Evolutionary conservation across 92 coral and sea anemone species (phyloP).

Genomic region (Pocillopora grandis): DNA sequence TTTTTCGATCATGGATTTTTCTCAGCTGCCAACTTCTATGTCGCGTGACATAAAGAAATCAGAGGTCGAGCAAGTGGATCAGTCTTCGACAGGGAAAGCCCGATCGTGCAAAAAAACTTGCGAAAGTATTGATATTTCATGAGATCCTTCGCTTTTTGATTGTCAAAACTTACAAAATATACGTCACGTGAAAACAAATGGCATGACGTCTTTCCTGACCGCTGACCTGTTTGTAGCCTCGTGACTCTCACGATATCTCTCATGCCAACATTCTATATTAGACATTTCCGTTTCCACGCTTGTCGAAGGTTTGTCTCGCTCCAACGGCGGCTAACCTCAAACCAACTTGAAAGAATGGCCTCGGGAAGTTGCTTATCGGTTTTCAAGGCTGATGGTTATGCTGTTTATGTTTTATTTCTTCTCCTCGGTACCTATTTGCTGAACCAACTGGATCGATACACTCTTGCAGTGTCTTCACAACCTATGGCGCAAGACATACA

Average conservation of each 20-base stretch:
- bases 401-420: constrained; percentile 78
- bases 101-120: too few relatives aligned
- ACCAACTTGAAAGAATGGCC: constrained; percentile 58
- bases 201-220: too few relatives aligned
- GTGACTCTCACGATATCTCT: constrained; percentile 31
- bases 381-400: constrained; percentile 78
- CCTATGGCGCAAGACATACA: constrained; percentile 97
- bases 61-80: too few relatives aligned
- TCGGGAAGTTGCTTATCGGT: constrained; percentile 54
- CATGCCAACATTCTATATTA: neutral
- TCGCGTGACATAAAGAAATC: too few relatives aligned
- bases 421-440: constrained; percentile 80
- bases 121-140: too few relatives aligned
- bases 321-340: neutral
- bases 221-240: neutral
- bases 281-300: neutral
- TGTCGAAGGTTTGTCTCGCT: neutral
- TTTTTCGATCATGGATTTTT: too few relatives aligned
- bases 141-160: too few relatives aligned
- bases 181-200: too few relatives aligned
- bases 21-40: too few relatives aligned
- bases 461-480: constrained; percentile 84
- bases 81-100: too few relatives aligned
- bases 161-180: too few relatives aligned
- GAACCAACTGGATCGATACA: constrained; percentile 92